These are phyloP conservation scores for Microcebus murinus DNA, from an alignment of 2,113 vertebrate genomes.

Conservation along the genomic window DNA sequence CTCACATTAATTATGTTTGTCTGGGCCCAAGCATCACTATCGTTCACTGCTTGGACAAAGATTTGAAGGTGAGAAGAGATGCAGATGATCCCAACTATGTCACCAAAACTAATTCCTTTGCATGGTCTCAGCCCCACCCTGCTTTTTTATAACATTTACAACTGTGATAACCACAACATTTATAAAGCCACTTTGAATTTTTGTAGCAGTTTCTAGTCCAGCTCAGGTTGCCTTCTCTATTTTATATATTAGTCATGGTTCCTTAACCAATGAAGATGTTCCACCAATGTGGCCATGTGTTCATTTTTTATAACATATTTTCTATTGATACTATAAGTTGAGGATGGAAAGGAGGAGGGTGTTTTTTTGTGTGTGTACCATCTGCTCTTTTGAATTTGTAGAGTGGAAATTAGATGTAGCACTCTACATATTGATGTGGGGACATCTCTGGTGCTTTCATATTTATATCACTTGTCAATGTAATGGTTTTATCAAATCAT, in stretches of 20 bases:
- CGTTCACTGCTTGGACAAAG: not conserved
- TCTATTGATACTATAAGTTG: not conserved
- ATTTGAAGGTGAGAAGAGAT: not conserved
- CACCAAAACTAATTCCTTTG: not conserved
- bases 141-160: not conserved
- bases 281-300: not conserved
- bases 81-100: not conserved
- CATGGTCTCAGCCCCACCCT: not conserved
- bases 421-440: not conserved
- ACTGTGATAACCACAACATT: not conserved
- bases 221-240: not conserved
- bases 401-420: not conserved
- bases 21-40: not conserved
- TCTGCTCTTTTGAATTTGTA: not conserved
- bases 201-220: not conserved
- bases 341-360: not conserved
- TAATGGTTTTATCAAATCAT: not conserved
- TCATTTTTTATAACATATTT: not conserved
- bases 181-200: not conserved
- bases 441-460: not conserved
- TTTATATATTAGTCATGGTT: not conserved
- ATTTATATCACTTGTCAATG: not conserved
- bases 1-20: not conserved
- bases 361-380: not conserved
- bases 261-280: not conserved